These are phyloP conservation scores for Drosophila tristis DNA, from an alignment of 1,140 invertebrate species.

Conservation along the genomic window DNA sequence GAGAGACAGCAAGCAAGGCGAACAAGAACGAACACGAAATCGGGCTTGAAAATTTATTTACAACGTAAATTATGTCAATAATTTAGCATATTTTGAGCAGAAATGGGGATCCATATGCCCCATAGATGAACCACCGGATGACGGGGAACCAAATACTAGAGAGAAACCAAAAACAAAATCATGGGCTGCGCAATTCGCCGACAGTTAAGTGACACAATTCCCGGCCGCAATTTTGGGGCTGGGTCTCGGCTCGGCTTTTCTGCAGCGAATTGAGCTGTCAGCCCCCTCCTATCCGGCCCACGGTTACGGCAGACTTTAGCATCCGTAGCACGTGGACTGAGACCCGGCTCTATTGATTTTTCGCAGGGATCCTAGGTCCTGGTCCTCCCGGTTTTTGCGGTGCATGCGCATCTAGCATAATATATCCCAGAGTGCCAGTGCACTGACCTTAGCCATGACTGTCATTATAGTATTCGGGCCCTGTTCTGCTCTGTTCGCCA, in stretches of 20 bases:
- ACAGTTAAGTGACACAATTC: constrained; percentile 80
- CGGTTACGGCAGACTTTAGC: not conserved
- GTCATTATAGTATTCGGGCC: constrained; percentile 38
- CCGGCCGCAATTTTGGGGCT: constrained; percentile 40
- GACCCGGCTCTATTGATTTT: constrained; percentile 73
- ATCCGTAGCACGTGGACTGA: constrained; percentile 47
- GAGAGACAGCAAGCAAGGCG: constrained; percentile 16
- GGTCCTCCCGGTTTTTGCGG: constrained; percentile 28
- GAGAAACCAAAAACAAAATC: constrained; percentile 12
- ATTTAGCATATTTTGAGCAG: constrained; percentile 69
- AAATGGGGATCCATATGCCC: not conserved
- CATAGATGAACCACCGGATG: constrained; percentile 29
- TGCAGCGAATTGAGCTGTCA: constrained; percentile 39
- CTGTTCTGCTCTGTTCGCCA: constrained; percentile 16
- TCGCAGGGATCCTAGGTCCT: constrained; percentile 53
- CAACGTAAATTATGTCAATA: constrained; percentile 53
- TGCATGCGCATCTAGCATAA: constrained; percentile 69
- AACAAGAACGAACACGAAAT: constrained; percentile 2
- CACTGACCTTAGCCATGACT: constrained; percentile 79
- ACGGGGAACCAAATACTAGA: constrained; percentile 5
- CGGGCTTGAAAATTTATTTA: constrained; percentile 33
- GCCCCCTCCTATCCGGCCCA: not conserved
- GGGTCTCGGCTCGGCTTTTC: constrained; percentile 36
- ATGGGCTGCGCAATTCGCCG: constrained; percentile 40
- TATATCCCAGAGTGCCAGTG: constrained; percentile 45